Base-by-base conservation (phyloP, 2,113 vertebrate genomes). In the Petrocephalus microphthalmus region DNA sequence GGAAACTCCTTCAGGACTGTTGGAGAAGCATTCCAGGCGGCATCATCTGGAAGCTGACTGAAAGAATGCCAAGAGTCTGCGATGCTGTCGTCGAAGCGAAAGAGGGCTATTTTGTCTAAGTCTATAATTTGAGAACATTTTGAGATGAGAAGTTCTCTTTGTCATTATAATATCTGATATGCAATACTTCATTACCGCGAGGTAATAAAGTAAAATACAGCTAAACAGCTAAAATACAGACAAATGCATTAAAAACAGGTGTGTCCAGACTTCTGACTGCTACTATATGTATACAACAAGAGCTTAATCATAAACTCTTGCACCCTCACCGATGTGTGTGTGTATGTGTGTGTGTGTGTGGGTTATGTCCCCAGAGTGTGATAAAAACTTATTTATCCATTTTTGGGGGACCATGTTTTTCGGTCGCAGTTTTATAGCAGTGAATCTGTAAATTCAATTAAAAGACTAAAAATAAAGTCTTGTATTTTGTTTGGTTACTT, bases 241-340 rank as follows among this genome's bases (percentile, higher is more conserved):
- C 47, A 49, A 5, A 49, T 49, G 47, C 47, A 49, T 49, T 49
- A 49, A 49, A 49, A 49, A 7, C 47, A 49, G 47, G 47, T 49
- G 47, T 49, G 47, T 5, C 47, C 47, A 49, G 2, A 49, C 47
- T 49, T 49, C 47, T 49, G 47, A 49, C 47, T 49, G 7, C 5
- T 49, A 49, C 47, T 49, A 5, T 49, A 49, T 5, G 5, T 49
- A 49, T 7, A 7, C 47, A 49, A 7, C 7, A 5, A 49, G 19
- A 57, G 84, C 67, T 22, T 37, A 42, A 4, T 22, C n/a, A 86
- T 52, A 54, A 87, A 88, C 42, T 49, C 89, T 78, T 71, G 45
- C 82, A 54, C 82, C 2, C 3, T 0, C 51, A 49, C 7, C 17
- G 29, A 56, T n/a, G 19, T 56, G 29, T 5, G 29, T 33, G 52